These are phyloP conservation scores for Mythimna lalbum DNA, from an alignment of 2,888 invertebrate genomes.

Conservation along the genomic window DNA sequence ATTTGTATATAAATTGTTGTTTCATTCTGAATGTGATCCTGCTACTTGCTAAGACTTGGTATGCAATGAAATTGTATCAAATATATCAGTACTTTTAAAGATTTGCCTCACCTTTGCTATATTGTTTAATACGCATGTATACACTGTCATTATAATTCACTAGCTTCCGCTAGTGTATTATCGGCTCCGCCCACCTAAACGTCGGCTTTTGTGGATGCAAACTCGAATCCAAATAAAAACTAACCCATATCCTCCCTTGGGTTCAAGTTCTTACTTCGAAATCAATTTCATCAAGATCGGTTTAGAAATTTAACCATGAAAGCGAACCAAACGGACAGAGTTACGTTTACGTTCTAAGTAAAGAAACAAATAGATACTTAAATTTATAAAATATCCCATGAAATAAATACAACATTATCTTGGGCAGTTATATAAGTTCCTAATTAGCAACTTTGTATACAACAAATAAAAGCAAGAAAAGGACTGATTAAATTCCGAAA, in stretches of 20 bases:
- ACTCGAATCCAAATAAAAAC: no score
- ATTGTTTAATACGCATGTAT: not conserved
- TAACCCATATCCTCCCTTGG: no score
- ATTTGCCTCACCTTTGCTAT: not conserved
- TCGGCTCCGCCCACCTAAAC: no score
- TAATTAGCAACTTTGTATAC: constrained; percentile 17
- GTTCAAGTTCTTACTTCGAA: no score
- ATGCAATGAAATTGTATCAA: not conserved
- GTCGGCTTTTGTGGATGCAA: no score
- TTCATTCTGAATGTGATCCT: constrained; percentile 15
- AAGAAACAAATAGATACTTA: constrained; percentile 1
- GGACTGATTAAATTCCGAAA: not conserved
- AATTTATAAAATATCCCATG: not conserved
- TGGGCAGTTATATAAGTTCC: not conserved
- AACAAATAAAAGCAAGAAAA: not conserved
- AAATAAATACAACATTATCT: constrained; percentile 6
- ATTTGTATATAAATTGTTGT: constrained; percentile 60
- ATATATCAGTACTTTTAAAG: not conserved
- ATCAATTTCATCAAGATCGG: no score
- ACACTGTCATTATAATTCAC: not conserved
- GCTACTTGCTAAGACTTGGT: not conserved
- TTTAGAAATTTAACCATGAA: no score
- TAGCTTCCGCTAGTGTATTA: no score
- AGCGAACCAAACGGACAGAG: no score
- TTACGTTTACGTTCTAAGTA: no score